Percentiles rank a stretch among this genome's conserved stretches.
These are phyloP conservation scores for Plotosus lineatus DNA, from an alignment of 2,113 vertebrate genomes.

Conservation along the genomic window DNA sequence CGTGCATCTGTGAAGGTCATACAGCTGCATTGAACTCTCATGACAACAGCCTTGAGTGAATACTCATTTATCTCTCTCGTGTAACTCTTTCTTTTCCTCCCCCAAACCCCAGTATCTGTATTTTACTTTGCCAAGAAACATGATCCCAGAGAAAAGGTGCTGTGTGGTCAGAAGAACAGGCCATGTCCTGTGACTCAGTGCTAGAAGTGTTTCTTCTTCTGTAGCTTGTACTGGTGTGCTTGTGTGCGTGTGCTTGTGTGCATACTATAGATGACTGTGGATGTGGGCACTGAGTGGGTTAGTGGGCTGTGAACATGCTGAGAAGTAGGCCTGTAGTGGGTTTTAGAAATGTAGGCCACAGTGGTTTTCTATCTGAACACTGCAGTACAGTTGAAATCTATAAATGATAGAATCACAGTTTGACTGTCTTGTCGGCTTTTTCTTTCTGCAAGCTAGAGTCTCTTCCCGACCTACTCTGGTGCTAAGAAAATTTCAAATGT, in stretches of 20 bases:
- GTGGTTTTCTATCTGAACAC: background rate
- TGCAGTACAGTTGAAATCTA: background rate
- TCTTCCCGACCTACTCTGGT: background rate
- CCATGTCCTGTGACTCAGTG: slow-evolving; percentile 62
- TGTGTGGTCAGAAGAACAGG: slow-evolving; percentile 67
- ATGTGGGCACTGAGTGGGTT: background rate
- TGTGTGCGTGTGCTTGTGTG: slow-evolving; percentile 47
- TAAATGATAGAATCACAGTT: background rate
- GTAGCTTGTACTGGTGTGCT: slow-evolving; percentile 23
- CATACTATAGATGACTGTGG: slow-evolving; percentile 53
- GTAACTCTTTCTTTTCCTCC: slow-evolving; percentile 45
- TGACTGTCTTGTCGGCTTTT: background rate
- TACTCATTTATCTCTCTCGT: slow-evolving; percentile 40
- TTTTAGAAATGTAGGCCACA: slow-evolving; percentile 14
- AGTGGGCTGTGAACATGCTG: background rate
- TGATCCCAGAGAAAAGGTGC: slow-evolving; percentile 55
- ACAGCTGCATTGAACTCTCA: slow-evolving; percentile 60
- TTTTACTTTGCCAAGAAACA: slow-evolving; percentile 48
- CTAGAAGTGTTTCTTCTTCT: slow-evolving; percentile 63
- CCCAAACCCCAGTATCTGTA: background rate
- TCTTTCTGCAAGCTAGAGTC: background rate
- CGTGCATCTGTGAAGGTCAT: slow-evolving; percentile 45
- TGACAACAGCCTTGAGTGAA: slow-evolving; percentile 58
- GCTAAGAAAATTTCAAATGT: background rate
- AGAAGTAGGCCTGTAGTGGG: background rate